These are phyloP conservation scores for Tinamus major DNA, from an alignment of 2,797 vertebrate genomes.

Conservation along the genomic window DNA sequence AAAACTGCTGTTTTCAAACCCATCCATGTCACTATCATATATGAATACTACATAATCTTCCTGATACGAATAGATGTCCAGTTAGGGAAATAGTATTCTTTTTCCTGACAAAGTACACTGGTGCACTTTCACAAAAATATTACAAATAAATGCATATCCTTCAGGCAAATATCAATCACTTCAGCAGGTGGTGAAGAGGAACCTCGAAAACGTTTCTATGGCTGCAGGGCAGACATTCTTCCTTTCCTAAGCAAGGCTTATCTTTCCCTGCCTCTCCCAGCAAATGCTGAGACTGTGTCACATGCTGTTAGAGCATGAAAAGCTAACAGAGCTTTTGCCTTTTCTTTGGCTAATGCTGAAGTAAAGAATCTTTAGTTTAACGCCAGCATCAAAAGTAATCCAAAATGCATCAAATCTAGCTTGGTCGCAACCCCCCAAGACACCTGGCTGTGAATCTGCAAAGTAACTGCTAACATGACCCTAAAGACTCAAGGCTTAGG, in stretches of 20 bases:
- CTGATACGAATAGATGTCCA: neutral
- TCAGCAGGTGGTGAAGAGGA: slow-evolving; percentile 61
- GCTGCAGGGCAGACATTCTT: slow-evolving; percentile 66
- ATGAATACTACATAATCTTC: neutral
- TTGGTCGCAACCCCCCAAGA: neutral
- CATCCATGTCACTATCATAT: neutral
- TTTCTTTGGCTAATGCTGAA: neutral
- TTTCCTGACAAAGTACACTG: neutral
- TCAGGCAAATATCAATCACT: slow-evolving; percentile 61
- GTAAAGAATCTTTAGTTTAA: slow-evolving; percentile 9
- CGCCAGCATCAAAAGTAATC: slow-evolving; percentile 15
- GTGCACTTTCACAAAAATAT: slow-evolving; percentile 5
- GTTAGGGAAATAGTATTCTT: neutral
- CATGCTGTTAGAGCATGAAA: slow-evolving; percentile 53
- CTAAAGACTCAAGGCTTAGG: neutral
- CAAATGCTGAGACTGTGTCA: slow-evolving; percentile 38
- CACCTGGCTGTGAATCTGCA: neutral
- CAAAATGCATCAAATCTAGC: neutral
- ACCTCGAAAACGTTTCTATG: neutral
- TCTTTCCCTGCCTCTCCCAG: slow-evolving; percentile 44
- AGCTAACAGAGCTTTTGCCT: slow-evolving; percentile 17
- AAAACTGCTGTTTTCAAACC: neutral
- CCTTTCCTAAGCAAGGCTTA: slow-evolving; percentile 30
- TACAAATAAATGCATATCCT: slow-evolving; percentile 37
- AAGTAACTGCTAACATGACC: neutral